Percentiles rank a stretch among this genome's conserved stretches.
These are phyloP conservation scores for Sebastes itinus DNA, from an alignment of 2,797 vertebrate genomes.

Conservation along the genomic window DNA sequence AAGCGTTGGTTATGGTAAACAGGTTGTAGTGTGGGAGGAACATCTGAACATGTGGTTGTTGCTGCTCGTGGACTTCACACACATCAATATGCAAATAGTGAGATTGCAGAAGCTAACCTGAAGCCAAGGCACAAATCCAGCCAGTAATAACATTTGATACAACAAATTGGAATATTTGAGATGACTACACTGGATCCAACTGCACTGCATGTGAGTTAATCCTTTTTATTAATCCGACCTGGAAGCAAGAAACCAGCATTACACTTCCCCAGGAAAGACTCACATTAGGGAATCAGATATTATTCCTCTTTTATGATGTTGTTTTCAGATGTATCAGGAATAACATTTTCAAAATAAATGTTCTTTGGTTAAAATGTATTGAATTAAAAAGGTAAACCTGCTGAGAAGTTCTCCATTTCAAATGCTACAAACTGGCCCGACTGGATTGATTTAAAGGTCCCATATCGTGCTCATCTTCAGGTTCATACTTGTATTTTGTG, in stretches of 20 bases:
- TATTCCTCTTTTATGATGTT: background rate
- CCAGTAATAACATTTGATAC: conserved; percentile 43
- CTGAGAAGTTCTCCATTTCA: background rate
- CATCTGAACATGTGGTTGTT: conserved; percentile 11
- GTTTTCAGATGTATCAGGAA: background rate
- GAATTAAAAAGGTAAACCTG: background rate
- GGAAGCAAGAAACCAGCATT: conserved; percentile 16
- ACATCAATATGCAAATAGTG: conserved; percentile 47
- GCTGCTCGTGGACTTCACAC: conserved; percentile 28
- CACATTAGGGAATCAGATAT: background rate
- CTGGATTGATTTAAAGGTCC: background rate
- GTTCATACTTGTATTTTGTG: no score
- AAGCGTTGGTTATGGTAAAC: conserved; percentile 22
- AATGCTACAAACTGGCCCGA: background rate
- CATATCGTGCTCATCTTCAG: no score
- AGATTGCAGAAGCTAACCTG: conserved; percentile 50
- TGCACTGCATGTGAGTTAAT: conserved; percentile 33
- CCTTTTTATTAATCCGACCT: conserved; percentile 50
- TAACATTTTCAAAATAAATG: background rate
- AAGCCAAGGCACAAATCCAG: conserved; percentile 48
- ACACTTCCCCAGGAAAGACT: conserved; percentile 2
- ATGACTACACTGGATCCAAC: conserved; percentile 49
- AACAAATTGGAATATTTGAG: conserved; percentile 55
- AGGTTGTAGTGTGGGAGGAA: conserved; percentile 12
- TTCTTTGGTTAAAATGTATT: background rate